Percentiles rank a stretch among this genome's conserved stretches.
These are phyloP conservation scores for Lepilemur septentrionalis DNA, from an alignment of 2,797 vertebrate genomes.

Conservation along the genomic window DNA sequence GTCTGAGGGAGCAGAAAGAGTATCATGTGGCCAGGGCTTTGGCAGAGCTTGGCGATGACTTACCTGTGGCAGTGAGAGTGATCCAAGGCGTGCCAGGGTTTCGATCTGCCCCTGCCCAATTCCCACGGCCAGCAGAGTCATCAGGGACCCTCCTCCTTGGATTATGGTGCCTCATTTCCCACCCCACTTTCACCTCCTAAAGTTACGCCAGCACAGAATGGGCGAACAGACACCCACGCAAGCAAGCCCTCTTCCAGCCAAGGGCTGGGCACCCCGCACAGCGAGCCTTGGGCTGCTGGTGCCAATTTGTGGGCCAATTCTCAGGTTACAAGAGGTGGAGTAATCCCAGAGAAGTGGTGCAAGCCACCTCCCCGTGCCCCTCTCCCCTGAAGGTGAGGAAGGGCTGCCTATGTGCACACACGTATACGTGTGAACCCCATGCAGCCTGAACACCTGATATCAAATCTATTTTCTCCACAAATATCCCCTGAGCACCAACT, in stretches of 20 bases:
- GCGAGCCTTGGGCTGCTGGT: not conserved
- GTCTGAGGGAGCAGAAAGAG: slow-evolving; percentile 5
- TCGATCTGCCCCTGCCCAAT: not conserved
- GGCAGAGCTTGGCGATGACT: slow-evolving; percentile 1
- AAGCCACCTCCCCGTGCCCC: not conserved
- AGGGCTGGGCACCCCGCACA: not conserved
- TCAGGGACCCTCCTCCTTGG: not conserved
- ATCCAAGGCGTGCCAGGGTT: not conserved
- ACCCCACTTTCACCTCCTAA: slow-evolving; percentile 50
- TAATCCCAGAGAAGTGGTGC: not conserved
- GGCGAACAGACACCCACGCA: not conserved
- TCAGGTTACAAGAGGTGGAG: not conserved
- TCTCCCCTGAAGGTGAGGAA: not conserved
- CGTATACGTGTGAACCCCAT: not conserved
- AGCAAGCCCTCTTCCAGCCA: not conserved
- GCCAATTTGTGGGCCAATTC: not conserved
- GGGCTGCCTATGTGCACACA: not conserved
- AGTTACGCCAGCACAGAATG: not conserved
- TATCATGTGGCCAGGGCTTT: slow-evolving; percentile 52
- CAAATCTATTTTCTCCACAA: not conserved
- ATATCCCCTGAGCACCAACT: not conserved
- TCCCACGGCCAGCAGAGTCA: not conserved
- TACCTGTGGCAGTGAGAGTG: not conserved
- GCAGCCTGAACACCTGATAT: not conserved
- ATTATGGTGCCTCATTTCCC: not conserved